Evolutionary conservation across 2,888 invertebrate genomes (phyloP).

Genomic region (Nomada lathburiana): DNA sequence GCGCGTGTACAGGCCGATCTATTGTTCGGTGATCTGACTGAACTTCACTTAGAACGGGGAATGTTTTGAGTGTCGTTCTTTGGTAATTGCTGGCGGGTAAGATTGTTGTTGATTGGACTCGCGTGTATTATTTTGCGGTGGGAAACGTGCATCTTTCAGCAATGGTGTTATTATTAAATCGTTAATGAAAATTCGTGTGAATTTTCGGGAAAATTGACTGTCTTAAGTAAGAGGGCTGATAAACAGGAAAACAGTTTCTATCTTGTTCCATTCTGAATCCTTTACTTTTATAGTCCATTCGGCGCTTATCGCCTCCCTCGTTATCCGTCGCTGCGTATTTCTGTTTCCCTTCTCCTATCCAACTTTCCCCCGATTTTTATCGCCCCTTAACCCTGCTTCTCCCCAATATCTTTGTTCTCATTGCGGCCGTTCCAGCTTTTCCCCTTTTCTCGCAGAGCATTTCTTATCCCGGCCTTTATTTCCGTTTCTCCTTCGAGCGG

Average conservation of each 20-base stretch:
- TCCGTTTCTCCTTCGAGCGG: background rate
- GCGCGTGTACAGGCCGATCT: background rate
- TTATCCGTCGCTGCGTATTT: constrained; percentile 49
- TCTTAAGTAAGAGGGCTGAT: no score
- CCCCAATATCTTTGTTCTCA: constrained; percentile 9
- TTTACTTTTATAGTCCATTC: constrained; percentile 4
- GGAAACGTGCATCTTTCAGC: no score
- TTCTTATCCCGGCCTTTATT: background rate
- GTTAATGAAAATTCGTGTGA: no score
- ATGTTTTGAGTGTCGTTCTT: no score
- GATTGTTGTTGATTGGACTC: no score
- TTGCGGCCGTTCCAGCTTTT: background rate
- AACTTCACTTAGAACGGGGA: no score
- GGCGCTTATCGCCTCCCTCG: constrained; percentile 44
- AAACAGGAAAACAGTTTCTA: background rate
- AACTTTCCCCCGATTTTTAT: constrained; percentile 21
- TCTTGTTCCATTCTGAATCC: constrained; percentile 44
- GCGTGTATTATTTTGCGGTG: no score
- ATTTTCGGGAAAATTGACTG: no score
- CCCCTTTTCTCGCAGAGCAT: background rate
- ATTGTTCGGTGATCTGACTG: no score
- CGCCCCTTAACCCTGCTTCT: background rate
- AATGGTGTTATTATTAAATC: no score
- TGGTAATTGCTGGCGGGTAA: no score
- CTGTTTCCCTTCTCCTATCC: constrained; percentile 14